Base-by-base conservation (phyloP, 2,888 invertebrate species). In the Auanema freiburgensis region DNA sequence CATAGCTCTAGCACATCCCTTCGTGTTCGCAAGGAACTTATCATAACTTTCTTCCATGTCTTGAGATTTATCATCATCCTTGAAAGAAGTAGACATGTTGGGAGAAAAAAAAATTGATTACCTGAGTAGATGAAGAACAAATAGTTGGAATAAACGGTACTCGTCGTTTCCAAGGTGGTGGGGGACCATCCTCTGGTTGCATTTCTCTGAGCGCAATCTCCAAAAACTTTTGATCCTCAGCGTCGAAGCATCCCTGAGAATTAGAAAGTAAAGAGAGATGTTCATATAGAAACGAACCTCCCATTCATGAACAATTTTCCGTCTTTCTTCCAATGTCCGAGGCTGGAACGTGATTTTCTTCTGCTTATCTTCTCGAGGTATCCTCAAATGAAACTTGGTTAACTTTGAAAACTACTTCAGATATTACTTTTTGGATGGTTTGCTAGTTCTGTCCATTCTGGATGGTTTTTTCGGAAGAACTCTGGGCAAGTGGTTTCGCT, bases 1-100 rank as follows among this genome's bases (percentile, higher is more conserved):
- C 14, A 64, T 55, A 43, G 76, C 66, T 11, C 76, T 66, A 1
- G 72, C 69, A 43, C 74, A 74, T 16, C 76, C 74, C 14, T 65
- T 67, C 10, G 12, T 42, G 12, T 71, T 59, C 0, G 76, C 74
- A 5, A 71, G 59, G 1, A 74, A 58, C 1, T 33, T 33, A 3
- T 33, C 33, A 33, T 33, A 33, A 8, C 64, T 51, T 3, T 8
- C 55, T 10, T 50, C 10, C 18, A 67, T 57, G 24, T 62, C 63
- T 16, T 69, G 33, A 51, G 44, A 73, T 33, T 53, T 57, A 40
- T 73, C 69, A 57, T 73, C 73, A 55, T 73, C 73, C 11, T 50
- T 16, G 42, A 43, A 43, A 43, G n/a, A n/a, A n/a, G n/a, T 14
- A 43, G 14, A 14, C n/a, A 12, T 43, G 14, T 43, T 43, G 14